Evolutionary conservation across 2,888 invertebrate species (phyloP).

Genomic region (Cryptosula pallasiana): DNA sequence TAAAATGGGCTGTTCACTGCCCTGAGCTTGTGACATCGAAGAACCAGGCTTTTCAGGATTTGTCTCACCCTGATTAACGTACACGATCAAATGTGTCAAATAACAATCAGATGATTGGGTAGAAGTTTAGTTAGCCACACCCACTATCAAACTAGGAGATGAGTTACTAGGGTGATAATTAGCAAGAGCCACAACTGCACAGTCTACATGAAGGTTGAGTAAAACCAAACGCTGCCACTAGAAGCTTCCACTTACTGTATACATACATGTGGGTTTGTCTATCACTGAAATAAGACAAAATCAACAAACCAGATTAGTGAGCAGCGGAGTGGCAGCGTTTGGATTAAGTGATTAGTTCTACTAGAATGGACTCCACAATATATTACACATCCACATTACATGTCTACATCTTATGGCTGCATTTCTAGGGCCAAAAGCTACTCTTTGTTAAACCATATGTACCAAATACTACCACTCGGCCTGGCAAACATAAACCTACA

Average conservation of each 20-base stretch:
- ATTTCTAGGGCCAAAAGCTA: too few species aligned
- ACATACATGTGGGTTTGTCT: neutral
- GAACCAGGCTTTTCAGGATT: neutral
- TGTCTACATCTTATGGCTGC: too few species aligned
- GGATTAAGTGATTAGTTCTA: neutral
- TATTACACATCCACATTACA: too few species aligned
- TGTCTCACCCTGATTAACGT: neutral
- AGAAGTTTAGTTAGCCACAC: neutral
- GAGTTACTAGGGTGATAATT: too few species aligned
- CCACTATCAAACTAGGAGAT: too few species aligned
- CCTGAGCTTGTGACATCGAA: slow-evolving; percentile 8
- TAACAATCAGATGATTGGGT: neutral
- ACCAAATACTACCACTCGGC: too few species aligned
- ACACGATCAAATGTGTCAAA: neutral
- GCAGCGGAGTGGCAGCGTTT: neutral
- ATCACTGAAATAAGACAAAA: neutral
- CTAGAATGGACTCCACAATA: too few species aligned
- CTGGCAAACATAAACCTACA: too few species aligned
- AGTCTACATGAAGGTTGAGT: neutral
- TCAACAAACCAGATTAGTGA: neutral
- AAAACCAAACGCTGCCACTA: neutral
- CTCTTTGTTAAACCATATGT: too few species aligned
- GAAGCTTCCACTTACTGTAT: neutral
- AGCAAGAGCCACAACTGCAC: too few species aligned
- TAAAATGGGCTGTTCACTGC: neutral